Evolutionary conservation across 2,888 invertebrate species (phyloP).

Genomic region (Megamerina dolium): DNA sequence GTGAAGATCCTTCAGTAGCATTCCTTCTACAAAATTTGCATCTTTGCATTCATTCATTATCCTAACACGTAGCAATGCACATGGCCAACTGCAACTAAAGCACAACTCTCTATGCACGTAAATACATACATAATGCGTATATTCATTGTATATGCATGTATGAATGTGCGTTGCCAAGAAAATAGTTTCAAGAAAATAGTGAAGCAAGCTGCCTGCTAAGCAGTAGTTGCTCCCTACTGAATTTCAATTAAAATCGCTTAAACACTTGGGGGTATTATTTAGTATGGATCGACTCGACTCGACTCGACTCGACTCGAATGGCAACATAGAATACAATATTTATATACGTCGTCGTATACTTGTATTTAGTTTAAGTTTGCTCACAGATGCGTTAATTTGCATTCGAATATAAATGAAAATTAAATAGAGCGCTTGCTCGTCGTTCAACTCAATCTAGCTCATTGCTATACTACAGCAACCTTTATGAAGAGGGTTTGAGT

Average conservation of each 20-base stretch:
- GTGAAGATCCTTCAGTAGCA: too few species aligned
- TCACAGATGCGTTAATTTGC: too few species aligned
- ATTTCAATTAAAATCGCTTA: constrained; percentile 1
- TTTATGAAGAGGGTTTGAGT: too few species aligned
- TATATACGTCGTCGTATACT: background rate
- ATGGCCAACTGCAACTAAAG: background rate
- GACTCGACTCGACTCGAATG: background rate
- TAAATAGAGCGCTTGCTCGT: too few species aligned
- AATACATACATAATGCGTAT: background rate
- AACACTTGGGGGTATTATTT: too few species aligned
- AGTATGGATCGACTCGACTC: too few species aligned
- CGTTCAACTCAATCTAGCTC: too few species aligned
- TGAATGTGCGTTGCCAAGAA: background rate
- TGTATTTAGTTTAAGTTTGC: background rate
- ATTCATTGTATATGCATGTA: background rate
- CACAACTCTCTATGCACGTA: background rate
- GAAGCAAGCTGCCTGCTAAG: too few species aligned
- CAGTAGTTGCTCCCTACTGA: background rate
- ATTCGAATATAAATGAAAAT: too few species aligned
- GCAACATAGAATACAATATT: background rate
- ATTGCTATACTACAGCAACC: too few species aligned
- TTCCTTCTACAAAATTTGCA: too few species aligned
- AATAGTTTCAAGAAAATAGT: too few species aligned
- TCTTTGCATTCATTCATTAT: background rate
- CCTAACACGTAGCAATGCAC: background rate